Conservation (phyloP, 2,888 invertebrate species). For the Mycalesis mineus region DNA sequence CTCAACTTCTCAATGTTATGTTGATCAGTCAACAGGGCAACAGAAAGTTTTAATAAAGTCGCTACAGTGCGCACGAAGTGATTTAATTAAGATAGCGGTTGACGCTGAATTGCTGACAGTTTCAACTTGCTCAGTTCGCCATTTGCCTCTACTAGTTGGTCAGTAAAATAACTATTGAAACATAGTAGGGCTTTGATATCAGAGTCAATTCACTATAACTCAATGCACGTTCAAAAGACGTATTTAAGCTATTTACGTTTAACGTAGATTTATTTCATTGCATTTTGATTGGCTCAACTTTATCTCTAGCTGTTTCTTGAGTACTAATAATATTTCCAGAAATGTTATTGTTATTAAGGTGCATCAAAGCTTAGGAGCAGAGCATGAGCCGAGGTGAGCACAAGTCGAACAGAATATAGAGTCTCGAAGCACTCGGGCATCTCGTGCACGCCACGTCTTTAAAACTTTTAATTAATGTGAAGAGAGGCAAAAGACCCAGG, state of each 20-base stretch:
- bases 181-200: conserved; percentile 41
- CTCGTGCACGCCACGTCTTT: no score
- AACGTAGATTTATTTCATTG: conserved; percentile 12
- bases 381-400: no score
- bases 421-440: no score
- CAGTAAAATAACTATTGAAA: conserved; percentile 66
- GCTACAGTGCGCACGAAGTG: conserved; percentile 16
- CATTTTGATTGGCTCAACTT: no score
- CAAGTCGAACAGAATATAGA: no score
- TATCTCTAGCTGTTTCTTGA: no score
- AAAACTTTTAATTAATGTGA: no score
- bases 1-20: neutral
- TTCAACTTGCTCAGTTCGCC: conserved; percentile 60
- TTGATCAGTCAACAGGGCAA: neutral
- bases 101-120: conserved; percentile 23
- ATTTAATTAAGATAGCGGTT: conserved; percentile 24
- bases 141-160: conserved; percentile 69
- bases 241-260: conserved; percentile 30
- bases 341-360: no score
- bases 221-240: conserved; percentile 47
- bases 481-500: no score
- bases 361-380: no score
- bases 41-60: conserved; percentile 20
- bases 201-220: conserved; percentile 49
- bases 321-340: no score